Evolutionary conservation across 2,113 vertebrate species (phyloP).

Genomic region (Nycticebus coucang): DNA sequence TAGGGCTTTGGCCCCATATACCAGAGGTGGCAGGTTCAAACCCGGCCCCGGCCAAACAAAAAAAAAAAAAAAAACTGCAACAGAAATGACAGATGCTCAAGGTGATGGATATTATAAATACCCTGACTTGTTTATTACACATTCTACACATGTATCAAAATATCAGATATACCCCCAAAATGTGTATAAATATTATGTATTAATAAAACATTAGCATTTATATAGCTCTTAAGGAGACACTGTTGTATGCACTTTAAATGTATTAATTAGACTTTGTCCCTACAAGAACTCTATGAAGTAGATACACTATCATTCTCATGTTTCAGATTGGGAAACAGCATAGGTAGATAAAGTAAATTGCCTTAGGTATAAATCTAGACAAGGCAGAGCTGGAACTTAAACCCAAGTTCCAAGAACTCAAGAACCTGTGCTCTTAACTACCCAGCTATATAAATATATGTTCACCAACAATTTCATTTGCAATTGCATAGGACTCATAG

Average conservation of each 20-base stretch:
- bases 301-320: background rate
- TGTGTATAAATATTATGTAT: background rate
- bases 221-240: background rate
- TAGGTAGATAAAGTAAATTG: background rate
- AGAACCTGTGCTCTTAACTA: background rate
- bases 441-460: background rate
- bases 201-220: background rate
- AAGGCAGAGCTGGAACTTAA: background rate
- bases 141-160: background rate
- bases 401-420: background rate
- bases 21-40: too few relatives aligned
- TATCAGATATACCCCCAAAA: background rate
- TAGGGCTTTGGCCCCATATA: too few relatives aligned
- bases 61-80: too few relatives aligned
- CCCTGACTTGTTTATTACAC: background rate
- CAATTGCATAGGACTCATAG: background rate
- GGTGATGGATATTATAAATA: background rate
- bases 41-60: too few relatives aligned
- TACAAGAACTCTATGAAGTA: background rate
- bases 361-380: background rate
- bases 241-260: background rate
- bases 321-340: slow-evolving; percentile 13
- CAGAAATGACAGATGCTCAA: background rate
- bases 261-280: background rate
- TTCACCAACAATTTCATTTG: background rate